Evolutionary conservation across 2,888 invertebrate genomes (phyloP).

Genomic region (Alloscopus bannaensis): DNA sequence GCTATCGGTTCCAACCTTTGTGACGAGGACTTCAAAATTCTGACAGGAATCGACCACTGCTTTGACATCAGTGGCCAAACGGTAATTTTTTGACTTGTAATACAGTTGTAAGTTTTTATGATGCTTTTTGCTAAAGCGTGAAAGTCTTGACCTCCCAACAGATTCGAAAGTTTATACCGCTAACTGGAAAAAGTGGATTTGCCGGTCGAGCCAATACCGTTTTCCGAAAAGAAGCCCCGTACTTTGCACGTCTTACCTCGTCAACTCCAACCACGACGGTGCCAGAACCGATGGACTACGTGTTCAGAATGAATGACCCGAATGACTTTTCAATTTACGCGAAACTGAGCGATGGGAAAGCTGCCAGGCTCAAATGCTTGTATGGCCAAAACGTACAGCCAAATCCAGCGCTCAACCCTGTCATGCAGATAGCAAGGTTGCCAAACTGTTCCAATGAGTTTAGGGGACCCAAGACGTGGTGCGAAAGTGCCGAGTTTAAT

Average conservation of each 20-base stretch:
- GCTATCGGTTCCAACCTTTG: conserved; percentile 52
- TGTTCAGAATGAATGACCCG: conserved; percentile 64
- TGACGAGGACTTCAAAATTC: conserved; percentile 61
- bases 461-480: conserved; percentile 59
- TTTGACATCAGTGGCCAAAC: conserved; percentile 34
- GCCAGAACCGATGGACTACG: conserved; percentile 38
- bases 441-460: conserved; percentile 55
- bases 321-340: conserved; percentile 52
- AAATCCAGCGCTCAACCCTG: conserved; percentile 2
- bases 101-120: not conserved
- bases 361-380: conserved; percentile 49
- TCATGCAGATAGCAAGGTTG: conserved; percentile 49
- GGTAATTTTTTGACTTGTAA: conserved; percentile 28
- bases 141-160: not conserved
- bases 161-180: conserved; percentile 58
- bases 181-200: conserved; percentile 54
- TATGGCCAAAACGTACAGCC: conserved; percentile 31
- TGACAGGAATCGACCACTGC: conserved; percentile 63
- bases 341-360: conserved; percentile 24
- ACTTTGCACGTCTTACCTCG: conserved; percentile 58
- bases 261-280: conserved; percentile 48
- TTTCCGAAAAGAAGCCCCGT: conserved; percentile 59
- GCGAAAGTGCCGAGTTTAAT: conserved; percentile 10
- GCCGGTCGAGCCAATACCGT: conserved; percentile 59
- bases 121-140: not conserved